Evolutionary conservation across 2,888 invertebrate species (phyloP), one percentile per base, ranked within the genome.

Genomic region (Zelleria hepariella): DNA sequence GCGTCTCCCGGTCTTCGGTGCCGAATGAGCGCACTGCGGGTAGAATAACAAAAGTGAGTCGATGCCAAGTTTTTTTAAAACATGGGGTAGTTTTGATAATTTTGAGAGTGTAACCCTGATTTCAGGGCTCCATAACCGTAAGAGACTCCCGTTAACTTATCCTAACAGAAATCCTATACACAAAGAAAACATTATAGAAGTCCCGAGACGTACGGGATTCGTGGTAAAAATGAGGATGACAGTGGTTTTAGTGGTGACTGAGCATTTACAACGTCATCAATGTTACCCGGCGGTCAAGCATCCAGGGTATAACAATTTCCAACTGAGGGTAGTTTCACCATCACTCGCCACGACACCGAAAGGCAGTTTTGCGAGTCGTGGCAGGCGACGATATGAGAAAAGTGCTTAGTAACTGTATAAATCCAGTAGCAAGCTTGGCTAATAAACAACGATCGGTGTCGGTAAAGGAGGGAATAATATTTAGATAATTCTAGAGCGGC

Each of bases 1-100:
- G 96, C 5, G 98, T 96, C 72, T 98, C 97, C 56, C 99, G 92
- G 78, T 99, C 98, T 88, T 99, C 99, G 48, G 99, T 99, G 60
- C 99, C 99, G 91, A 98, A 99, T 8, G 99, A 99, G 69, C 98
- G 94, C 66, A 99, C 99, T 99, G 90, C 60, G 91, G 87, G 32
- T 10, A 77, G 63, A 68, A 65, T 69, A 65, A 66, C 59, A 59
- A 53, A 57, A 47, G 65, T 63, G 62, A 65, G 65, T 63, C 18
- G 15, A 51, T 15, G 8, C 18, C 21, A 47, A 47, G n/a, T n/a
- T n/a, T n/a, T n/a, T n/a, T n/a, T n/a, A n/a, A 57, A 5, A 15
- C 3, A 21, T 20, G 24, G 21, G 8, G 6, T 32, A 27, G 10
- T 42, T 56, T 56, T 18, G 26, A n/a, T n/a, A n/a, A n/a, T n/a